Base-by-base conservation (phyloP, 2,888 invertebrate species). In the Drosophila phalerata region DNA sequence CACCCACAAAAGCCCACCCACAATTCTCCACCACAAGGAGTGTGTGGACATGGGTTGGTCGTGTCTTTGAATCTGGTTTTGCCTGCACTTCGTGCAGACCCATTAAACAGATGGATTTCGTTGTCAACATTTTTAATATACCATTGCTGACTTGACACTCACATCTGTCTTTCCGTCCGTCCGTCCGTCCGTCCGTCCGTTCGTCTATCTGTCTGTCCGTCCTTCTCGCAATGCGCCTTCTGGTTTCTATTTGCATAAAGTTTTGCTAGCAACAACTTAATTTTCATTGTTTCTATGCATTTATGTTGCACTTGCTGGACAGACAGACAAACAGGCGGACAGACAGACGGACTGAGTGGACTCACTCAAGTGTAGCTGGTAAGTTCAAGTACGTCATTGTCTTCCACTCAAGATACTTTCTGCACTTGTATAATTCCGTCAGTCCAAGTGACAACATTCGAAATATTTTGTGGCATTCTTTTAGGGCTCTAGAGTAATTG, bases 71-170 rank as follows among this genome's bases (percentile, higher is more conserved):
- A 30, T 48, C 30, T 43, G 34, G 22, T 19, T 37, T 22, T 51
- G 38, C 37, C 30, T 40, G 52, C 56, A 49, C 60, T 56, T 56
- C 56, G 63, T 73, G 77, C 48, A 62, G 63, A 71, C 43, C 73
- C 85, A 85, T 81, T 87, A 85, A 85, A 77, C 89, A 90, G 88
- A 88, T 86, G 90, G 89, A 88, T 85, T 87, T 74, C 76, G 73
- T 75, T 85, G 87, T 84, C 82, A 79, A 77, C 85, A 68, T 83
- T 86, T 85, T 77, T 77, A 77, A 80, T 86, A 72, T 69, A 73
- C 73, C 76, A 74, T 62, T 68, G 57, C 65, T 40, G 38, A 47
- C 42, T 63, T 32, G 30, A 48, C 22, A 65, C 15, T 56, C 58
- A 57, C 62, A 61, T 32, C 66, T 58, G 48, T 5, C 25, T 30